Conservation (phyloP, 2,113 vertebrate species). For the Bos taurus region ARS-UCD2.0 NC_037331.1:98087501-98088000, state of each 20-base stretch:
- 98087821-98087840: not conserved
- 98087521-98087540: not conserved
- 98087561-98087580: not conserved
- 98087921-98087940: not conserved
- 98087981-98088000: not conserved
- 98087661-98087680: not conserved
- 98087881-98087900: not conserved
- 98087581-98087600: not conserved
- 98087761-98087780: not conserved
- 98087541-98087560: not conserved
- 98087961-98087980: not conserved
- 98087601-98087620: not conserved
- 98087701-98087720: accelerated
- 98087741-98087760: not conserved
- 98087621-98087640: not conserved
- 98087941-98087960: not conserved
- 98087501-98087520: not conserved
- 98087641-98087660: not conserved
- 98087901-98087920: not conserved
- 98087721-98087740: not conserved
- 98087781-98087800: not conserved
- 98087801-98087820: not conserved
- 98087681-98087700: not conserved
- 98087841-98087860: not conserved
- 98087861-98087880: not conserved